Conservation (phyloP, 2,113 vertebrate species). For the Atractosteus spatula region DNA sequence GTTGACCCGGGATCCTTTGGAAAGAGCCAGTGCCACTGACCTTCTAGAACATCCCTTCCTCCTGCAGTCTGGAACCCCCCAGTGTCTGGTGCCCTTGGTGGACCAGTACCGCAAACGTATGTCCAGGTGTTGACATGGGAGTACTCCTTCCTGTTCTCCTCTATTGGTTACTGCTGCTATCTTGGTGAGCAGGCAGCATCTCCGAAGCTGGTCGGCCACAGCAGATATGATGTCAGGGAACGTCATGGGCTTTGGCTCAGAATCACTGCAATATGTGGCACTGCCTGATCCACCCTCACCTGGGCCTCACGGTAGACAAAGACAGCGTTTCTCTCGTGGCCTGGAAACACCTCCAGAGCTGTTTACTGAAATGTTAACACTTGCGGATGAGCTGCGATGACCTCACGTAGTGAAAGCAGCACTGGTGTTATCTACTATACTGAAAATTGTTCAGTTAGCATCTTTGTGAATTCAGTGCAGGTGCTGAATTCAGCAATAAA, state of each 20-base stretch:
- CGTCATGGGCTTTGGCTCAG: too few relatives aligned
- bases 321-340: neutral
- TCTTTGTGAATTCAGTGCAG: too few relatives aligned
- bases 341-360: slow-evolving; percentile 8
- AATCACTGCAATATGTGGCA: too few relatives aligned
- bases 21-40: slow-evolving; percentile 88
- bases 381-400: neutral
- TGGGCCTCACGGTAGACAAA: too few relatives aligned
- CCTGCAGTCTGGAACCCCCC: slow-evolving; percentile 89
- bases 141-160: neutral
- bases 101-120: slow-evolving; percentile 89
- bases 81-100: slow-evolving; percentile 94
- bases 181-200: slow-evolving; percentile 3
- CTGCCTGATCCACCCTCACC: too few relatives aligned
- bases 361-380: slow-evolving; percentile 8
- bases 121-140: slow-evolving; percentile 68
- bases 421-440: neutral
- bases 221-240: too few relatives aligned
- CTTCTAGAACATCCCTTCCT: slow-evolving; percentile 94
- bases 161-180: neutral
- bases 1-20: slow-evolving; percentile 84
- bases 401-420: slow-evolving; percentile 8
- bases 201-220: slow-evolving; percentile 26
- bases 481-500: too few relatives aligned
- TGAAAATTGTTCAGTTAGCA: too few relatives aligned